Percentiles rank a stretch among this genome's conserved stretches.
phyloP scores from a whole-genome alignment of 1,140 invertebrate genomes.

The Leptestheria dahalacensis region DNA sequence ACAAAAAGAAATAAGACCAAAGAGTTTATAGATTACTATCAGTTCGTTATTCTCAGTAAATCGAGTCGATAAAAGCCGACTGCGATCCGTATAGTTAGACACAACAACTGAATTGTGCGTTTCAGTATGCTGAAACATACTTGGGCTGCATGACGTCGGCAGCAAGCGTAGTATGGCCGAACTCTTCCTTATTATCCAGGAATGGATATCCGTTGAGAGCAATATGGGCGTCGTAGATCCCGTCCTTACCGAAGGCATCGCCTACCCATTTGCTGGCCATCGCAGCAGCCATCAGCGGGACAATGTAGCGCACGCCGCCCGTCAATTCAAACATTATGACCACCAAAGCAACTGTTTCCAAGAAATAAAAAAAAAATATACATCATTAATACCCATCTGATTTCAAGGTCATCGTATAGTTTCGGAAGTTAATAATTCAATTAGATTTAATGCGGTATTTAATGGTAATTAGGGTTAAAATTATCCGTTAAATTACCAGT shows the following conservation, averaged over 20 bases:
- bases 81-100: not conserved
- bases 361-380: not conserved
- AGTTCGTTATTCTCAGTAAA: no score
- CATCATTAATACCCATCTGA: not conserved
- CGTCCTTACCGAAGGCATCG: conserved; percentile 77
- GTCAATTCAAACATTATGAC: conserved; percentile 99
- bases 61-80: no score
- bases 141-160: conserved; percentile 96
- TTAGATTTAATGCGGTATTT: no score
- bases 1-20: no score
- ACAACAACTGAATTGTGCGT: not conserved
- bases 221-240: conserved; percentile 98
- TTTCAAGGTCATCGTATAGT: no score
- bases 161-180: conserved; percentile 89
- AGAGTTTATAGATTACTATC: no score
- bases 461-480: no score
- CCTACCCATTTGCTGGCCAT: conserved; percentile 99
- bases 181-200: conserved; percentile 95
- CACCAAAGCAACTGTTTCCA: conserved; percentile 65
- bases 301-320: conserved; percentile 92
- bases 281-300: conserved; percentile 94
- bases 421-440: no score
- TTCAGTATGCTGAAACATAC: not conserved
- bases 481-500: conserved; percentile 43
- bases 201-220: conserved; percentile 96